A percentile compares a stretch with the other conserved stretches of the same genome.
Evolutionary conservation across 2,888 invertebrate species (phyloP).

Genomic region (Tipula helvola): DNA sequence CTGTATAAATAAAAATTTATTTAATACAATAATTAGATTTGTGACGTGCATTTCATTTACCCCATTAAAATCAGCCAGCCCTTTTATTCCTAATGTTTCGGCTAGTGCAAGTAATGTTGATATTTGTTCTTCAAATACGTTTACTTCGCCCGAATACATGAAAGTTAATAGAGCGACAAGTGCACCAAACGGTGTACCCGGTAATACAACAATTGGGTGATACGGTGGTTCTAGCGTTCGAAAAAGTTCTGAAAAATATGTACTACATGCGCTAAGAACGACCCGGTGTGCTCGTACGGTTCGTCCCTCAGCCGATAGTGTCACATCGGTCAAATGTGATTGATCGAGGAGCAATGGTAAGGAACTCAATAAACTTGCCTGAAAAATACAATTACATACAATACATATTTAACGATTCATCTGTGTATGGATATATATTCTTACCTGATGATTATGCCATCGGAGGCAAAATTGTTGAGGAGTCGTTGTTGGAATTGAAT

Average conservation of each 20-base stretch:
- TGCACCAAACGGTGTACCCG: conserved; percentile 33
- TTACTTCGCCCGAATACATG: conserved; percentile 81
- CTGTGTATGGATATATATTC: neutral
- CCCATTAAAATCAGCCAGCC: conserved; percentile 66
- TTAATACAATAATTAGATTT: neutral
- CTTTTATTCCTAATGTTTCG: conserved; percentile 68
- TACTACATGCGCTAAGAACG: conserved; percentile 79
- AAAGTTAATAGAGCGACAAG: conserved; percentile 62
- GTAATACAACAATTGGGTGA: conserved; percentile 36
- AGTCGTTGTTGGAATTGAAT: conserved; percentile 18
- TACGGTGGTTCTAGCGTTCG: conserved; percentile 32
- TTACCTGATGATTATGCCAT: conserved; percentile 72
- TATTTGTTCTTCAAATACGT: conserved; percentile 66
- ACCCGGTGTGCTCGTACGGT: conserved; percentile 76
- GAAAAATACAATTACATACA: conserved; percentile 23
- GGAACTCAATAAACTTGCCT: conserved; percentile 64
- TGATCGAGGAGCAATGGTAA: conserved; percentile 65
- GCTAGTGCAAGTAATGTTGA: conserved; percentile 66
- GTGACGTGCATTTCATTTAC: conserved; percentile 36
- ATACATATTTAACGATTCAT: neutral
- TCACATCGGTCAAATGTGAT: conserved; percentile 75
- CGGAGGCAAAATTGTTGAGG: conserved; percentile 67
- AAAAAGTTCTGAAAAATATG: conserved; percentile 80
- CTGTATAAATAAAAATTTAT: conserved; percentile 18
- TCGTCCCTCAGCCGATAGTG: conserved; percentile 71